phyloP scores from a whole-genome alignment of 1,140 invertebrate species.

The Tribolium castaneum region DNA sequence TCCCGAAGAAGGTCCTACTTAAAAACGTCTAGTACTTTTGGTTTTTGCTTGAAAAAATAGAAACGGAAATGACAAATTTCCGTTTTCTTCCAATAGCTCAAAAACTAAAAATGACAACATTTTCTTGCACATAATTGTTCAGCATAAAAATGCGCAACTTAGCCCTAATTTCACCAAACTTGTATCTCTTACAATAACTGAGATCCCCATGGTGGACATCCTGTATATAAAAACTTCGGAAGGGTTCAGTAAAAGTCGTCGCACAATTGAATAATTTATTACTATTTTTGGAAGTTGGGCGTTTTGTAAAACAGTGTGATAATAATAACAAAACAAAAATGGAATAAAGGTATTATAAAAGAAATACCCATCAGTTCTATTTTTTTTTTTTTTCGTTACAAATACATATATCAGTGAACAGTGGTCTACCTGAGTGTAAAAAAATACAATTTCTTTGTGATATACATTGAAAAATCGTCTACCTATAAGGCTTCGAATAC shows the following conservation, averaged over 20 bases:
- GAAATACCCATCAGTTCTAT: slow-evolving; percentile 33
- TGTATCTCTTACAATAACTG: too few relatives aligned
- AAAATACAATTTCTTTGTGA: slow-evolving; percentile 60
- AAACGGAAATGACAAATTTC: too few relatives aligned
- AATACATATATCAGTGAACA: slow-evolving; percentile 50
- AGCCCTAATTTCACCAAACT: too few relatives aligned
- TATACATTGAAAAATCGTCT: slow-evolving; percentile 54
- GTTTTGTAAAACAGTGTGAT: slow-evolving; percentile 35
- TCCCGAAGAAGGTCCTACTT: too few relatives aligned
- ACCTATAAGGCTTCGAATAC: slow-evolving; percentile 57
- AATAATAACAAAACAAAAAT: slow-evolving; percentile 41
- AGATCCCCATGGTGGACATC: too few relatives aligned
- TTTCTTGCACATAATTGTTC: too few relatives aligned
- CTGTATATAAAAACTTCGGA: too few relatives aligned
- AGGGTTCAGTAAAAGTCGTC: background rate
- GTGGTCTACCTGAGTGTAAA: slow-evolving; percentile 61
- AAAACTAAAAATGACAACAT: too few relatives aligned
- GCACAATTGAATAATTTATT: slow-evolving; percentile 12
- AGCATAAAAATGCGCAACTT: too few relatives aligned
- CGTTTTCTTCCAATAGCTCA: too few relatives aligned
- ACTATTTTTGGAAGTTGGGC: slow-evolving; percentile 30
- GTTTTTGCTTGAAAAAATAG: too few relatives aligned
- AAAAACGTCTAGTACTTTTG: too few relatives aligned
- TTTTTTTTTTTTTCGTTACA: slow-evolving; percentile 38
- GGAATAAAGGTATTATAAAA: slow-evolving; percentile 40